Evolutionary conservation across 1,140 invertebrate species (phyloP), one percentile per base, ranked within the genome.

Genomic region (Fopius arisanus): DNA sequence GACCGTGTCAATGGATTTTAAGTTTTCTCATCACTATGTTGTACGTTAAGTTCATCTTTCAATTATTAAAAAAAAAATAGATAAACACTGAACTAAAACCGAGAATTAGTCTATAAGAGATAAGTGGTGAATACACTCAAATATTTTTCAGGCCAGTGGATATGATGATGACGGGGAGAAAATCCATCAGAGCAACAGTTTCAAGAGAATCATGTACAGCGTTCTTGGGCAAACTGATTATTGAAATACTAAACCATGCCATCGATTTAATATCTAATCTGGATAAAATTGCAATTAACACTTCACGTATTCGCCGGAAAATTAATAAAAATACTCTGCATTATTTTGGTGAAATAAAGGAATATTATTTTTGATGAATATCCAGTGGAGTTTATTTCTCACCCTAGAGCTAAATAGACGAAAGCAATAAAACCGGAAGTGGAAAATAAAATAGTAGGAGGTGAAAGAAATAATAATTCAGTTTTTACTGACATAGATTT

Each of bases 161-260:
- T 80, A 89, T 71, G 89, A 91, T 67, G 91, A 92, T 81, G 87
- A 90, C 28, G 86, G 88, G 21, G 94, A 96, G 80, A 92, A 92
- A 78, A 97, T 97, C 82, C 95, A 96, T 80, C 96, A 97, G 85
- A 96, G 95, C 84, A 93, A 94, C 85, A 95, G 94, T 74, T 97
- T 97, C 90, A 96, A 95, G 86, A 93, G 95, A 82, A 92, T 97
- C 80, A 97, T 97, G 96, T 93, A 94, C 89, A 93, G 94, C 87
- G 94, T 96, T 72, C 89, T 96, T 81, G 93, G 93, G 75, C 92
- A 95, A 88, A 91, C 91, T 72, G 92, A 93, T 79, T 94, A 93
- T 84, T 94, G 91, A 88, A 78, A 76, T 75, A 70, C 75, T 82
- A 76, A 81, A 62, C 12, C 2, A 26, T 59, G 19, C 6, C 54